Evolutionary conservation across 2,113 vertebrate genomes (phyloP).

Genomic region (Cygnus buccinator): DNA sequence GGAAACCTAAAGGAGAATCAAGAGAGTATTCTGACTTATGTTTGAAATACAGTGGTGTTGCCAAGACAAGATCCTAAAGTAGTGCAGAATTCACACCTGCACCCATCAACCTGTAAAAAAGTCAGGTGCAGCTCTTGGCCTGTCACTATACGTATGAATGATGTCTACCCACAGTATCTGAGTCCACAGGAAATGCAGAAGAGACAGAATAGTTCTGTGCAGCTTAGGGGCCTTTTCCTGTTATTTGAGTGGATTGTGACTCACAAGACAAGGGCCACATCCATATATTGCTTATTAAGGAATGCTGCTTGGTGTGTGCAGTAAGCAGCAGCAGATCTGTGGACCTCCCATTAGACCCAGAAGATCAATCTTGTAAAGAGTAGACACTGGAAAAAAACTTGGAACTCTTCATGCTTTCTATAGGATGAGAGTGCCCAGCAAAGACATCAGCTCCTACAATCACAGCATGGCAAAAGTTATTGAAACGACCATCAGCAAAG

Average conservation of each 20-base stretch:
- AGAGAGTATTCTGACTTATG: not conserved
- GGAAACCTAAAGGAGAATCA: conserved; percentile 81
- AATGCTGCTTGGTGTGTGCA: not conserved
- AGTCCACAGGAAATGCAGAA: not conserved
- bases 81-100: not conserved
- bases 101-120: not conserved
- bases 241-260: not conserved
- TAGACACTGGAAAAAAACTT: not conserved
- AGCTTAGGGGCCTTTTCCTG: not conserved
- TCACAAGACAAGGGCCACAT: not conserved
- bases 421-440: not conserved
- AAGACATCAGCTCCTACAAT: not conserved
- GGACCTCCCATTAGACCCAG: not conserved
- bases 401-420: not conserved
- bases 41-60: not conserved
- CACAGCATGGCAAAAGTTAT: not conserved
- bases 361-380: not conserved
- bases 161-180: not conserved
- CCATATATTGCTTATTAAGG: not conserved
- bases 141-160: not conserved
- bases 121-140: not conserved
- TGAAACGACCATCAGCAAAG: not conserved
- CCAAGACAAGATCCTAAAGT: not conserved
- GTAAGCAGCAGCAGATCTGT: not conserved
- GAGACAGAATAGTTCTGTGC: not conserved